A percentile compares a stretch with the other conserved stretches of the same genome.
Evolutionary conservation across 2,113 vertebrate species (phyloP).

Genomic region (Muntiacus muntjak): DNA sequence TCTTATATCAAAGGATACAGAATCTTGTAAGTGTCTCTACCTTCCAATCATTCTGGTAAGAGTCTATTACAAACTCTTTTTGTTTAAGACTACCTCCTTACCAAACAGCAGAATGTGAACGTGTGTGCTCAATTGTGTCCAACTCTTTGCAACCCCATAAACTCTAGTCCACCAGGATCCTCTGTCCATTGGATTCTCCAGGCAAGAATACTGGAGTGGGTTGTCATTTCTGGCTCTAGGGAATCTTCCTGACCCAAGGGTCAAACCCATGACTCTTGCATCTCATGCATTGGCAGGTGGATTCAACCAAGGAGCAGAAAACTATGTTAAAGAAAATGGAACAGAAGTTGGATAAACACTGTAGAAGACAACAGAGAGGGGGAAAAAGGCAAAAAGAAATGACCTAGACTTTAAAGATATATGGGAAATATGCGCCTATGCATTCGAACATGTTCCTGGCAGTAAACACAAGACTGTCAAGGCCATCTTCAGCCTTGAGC

Average conservation of each 20-base stretch:
- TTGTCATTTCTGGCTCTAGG: background rate
- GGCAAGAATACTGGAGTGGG: background rate
- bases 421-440: background rate
- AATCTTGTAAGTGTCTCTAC: background rate
- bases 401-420: background rate
- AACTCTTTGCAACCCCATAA: background rate
- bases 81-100: background rate
- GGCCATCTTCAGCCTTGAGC: background rate
- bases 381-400: background rate
- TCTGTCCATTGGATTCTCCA: background rate
- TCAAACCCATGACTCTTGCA: background rate
- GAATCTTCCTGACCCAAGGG: background rate
- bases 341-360: background rate
- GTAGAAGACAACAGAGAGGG: background rate
- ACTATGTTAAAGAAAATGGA: background rate
- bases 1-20: background rate
- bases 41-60: background rate
- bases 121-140: background rate
- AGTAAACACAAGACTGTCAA: background rate
- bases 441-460: background rate
- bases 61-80: background rate
- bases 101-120: background rate
- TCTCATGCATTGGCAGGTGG: background rate
- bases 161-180: fast-evolving
- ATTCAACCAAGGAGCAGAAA: background rate